Evolutionary conservation across 2,797 vertebrate species (phyloP).

Genomic region (Anomalospiza imberbis): DNA sequence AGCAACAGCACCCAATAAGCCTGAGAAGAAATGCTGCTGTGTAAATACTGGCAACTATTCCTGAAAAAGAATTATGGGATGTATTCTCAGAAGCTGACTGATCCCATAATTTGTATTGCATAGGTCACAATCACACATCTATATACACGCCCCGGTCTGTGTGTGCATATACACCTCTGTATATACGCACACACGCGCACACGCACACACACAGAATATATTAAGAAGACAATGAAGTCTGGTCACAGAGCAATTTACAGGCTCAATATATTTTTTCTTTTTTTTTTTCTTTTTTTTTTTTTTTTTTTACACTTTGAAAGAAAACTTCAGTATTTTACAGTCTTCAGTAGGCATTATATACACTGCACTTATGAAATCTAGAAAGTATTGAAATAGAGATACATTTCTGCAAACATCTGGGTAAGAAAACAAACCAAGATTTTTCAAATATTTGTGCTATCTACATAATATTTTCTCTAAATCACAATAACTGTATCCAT

Average conservation of each 20-base stretch:
- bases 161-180: slow-evolving; percentile 70
- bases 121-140: slow-evolving; percentile 85
- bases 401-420: slow-evolving; percentile 78
- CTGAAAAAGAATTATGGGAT: slow-evolving; percentile 83
- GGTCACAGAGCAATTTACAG: slow-evolving; percentile 82
- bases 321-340: slow-evolving; percentile 82
- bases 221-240: slow-evolving; percentile 79
- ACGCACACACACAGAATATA: slow-evolving; percentile 76
- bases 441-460: slow-evolving; percentile 77
- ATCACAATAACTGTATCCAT: slow-evolving; percentile 76
- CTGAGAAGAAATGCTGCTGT: slow-evolving; percentile 83
- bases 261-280: slow-evolving; percentile 75
- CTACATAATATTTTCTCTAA: slow-evolving; percentile 77
- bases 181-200: slow-evolving; percentile 61
- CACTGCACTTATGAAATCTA: slow-evolving; percentile 83
- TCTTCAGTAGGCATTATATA: slow-evolving; percentile 82
- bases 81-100: slow-evolving; percentile 74
- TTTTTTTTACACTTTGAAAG: slow-evolving; percentile 76
- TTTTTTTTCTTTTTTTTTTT: background rate
- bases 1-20: slow-evolving; percentile 83
- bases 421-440: slow-evolving; percentile 78
- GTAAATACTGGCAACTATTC: slow-evolving; percentile 86
- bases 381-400: slow-evolving; percentile 78
- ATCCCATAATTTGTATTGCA: slow-evolving; percentile 86
- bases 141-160: slow-evolving; percentile 57